A percentile compares a stretch with the other conserved stretches of the same genome.
phyloP scores from a whole-genome alignment of 1,140 invertebrate species.

The Ceratitis capitata region DNA sequence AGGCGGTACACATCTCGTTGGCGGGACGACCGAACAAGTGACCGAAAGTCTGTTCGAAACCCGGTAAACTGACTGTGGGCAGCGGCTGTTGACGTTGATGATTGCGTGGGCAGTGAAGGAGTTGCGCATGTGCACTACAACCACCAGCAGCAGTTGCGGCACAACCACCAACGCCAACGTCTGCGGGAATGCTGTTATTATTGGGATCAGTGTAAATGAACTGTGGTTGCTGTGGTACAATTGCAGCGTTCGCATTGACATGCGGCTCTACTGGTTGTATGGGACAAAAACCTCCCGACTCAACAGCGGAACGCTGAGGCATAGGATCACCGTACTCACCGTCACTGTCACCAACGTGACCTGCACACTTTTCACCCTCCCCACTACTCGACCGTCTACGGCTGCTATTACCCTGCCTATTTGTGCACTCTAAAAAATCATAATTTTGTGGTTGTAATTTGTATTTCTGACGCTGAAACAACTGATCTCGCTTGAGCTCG shows the following conservation, averaged over 20 bases:
- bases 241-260: neutral
- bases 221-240: neutral
- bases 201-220: neutral
- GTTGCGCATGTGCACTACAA: neutral
- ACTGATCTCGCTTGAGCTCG: neutral
- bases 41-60: slow-evolving; percentile 7
- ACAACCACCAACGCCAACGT: neutral
- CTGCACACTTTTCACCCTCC: neutral
- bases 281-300: slow-evolving; percentile 1
- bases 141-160: neutral
- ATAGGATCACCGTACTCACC: neutral
- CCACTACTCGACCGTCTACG: neutral
- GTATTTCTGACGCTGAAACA: slow-evolving; percentile 1
- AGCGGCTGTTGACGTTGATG: neutral
- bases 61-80: neutral
- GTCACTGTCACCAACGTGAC: neutral
- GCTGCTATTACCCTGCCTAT: neutral
- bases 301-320: neutral
- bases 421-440: neutral
- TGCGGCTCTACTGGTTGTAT: neutral
- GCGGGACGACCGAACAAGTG: neutral
- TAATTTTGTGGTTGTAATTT: neutral
- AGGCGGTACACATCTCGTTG: neutral
- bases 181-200: neutral
- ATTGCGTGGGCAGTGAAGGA: neutral